Base-by-base conservation (phyloP, 2,113 vertebrate species). In the Pachypanchax playfairii region DNA sequence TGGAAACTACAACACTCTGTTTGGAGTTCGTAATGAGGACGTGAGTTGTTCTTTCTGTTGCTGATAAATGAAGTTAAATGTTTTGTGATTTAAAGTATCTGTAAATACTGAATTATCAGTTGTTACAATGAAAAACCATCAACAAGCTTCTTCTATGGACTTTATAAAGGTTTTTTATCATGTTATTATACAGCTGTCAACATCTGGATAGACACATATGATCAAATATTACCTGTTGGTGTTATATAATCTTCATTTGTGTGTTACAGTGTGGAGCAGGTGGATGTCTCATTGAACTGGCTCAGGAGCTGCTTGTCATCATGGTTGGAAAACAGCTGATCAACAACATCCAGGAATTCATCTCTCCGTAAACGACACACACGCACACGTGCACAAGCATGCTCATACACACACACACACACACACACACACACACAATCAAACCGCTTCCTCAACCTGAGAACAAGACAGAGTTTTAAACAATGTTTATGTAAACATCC, bases 321-420 rank as follows among this genome's bases (percentile, higher is more conserved):
- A 84, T 89, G 91, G 90, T 92, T 76, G 93, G 93, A 62, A 93
- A 92, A 55, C 92, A 94, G 65, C 43, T 91, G 67, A 89, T 91
- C 85, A 94, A 91, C 78, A 93, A 93, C 3, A 1, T 85, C 59
- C 91, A 92, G 79, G 93, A 94, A 75, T 74, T 91, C 56, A 28
- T 93, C 14, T 2, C 70, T 7, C 93, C 90, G 85, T 93, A 82
- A 91, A 83, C 13, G 14, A 17, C 26, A 58, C 25, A 42, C 31
- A 60, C 44, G 29, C 24, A 46, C 31, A 58, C 4, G 48, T 0
- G 60, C 20, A 65, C 26, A 22, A 4, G 17, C 29, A 36, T 13
- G 12, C 35, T 24, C 21, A 21, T 21, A 21, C 12, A 14, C 43
- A 46, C 5, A 13, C 20, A n/a, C 38, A 39, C 15, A n/a, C 38